These are phyloP conservation scores for Agrotis puta DNA, from an alignment of 2,888 invertebrate genomes.

Conservation along the genomic window DNA sequence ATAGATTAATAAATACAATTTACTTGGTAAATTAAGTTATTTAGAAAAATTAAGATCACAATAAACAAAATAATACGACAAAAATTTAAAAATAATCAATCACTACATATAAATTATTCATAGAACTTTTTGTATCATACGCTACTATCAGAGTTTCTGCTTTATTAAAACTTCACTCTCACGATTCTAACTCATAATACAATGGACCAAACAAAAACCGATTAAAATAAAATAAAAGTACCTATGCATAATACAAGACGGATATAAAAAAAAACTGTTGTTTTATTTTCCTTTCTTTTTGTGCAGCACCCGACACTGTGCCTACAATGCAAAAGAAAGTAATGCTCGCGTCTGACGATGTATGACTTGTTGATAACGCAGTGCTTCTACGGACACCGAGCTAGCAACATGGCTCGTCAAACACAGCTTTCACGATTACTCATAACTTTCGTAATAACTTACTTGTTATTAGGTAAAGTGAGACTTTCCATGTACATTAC, in stretches of 20 bases:
- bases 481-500: conserved; percentile 12
- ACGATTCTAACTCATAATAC: not conserved
- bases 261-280: conserved; percentile 30
- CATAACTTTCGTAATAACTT: conserved; percentile 68
- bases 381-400: conserved; percentile 81
- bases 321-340: conserved; percentile 80
- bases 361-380: conserved; percentile 77
- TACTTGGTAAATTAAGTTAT: too few species aligned
- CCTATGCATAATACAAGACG: conserved; percentile 27
- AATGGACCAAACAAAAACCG: not conserved
- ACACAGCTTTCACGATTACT: conserved; percentile 71
- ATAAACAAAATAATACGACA: too few species aligned
- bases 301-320: conserved; percentile 36
- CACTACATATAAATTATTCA: too few species aligned
- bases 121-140: too few species aligned
- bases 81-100: too few species aligned
- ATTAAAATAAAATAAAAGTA: conserved; percentile 13
- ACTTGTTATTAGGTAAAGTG: conserved; percentile 80
- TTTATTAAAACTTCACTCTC: too few species aligned
- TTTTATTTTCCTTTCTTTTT: conserved; percentile 66
- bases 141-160: too few species aligned
- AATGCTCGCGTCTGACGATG: conserved; percentile 68
- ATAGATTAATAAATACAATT: too few species aligned
- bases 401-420: conserved; percentile 81
- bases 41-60: too few species aligned